A percentile compares a stretch with the other conserved stretches of the same genome.
phyloP scores from a whole-genome alignment of 92 coral and sea anemone genomes.

The Metridium senile region DNA sequence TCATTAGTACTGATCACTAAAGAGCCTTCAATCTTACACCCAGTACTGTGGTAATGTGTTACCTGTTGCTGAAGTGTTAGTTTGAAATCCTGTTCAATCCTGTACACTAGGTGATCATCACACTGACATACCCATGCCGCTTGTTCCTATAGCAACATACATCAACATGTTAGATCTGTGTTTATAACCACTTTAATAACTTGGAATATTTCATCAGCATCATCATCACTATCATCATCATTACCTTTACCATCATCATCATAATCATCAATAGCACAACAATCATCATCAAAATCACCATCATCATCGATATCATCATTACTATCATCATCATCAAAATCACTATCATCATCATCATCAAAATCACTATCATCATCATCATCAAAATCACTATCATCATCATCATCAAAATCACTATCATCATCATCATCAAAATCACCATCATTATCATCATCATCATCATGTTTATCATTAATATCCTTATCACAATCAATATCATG shows the following conservation, averaged over 20 bases:
- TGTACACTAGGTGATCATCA: constrained; percentile 91
- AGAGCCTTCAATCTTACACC: no score
- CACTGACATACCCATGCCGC: constrained; percentile 99
- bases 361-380: background rate
- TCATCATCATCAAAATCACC: background rate
- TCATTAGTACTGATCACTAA: no score
- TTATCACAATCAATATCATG: background rate
- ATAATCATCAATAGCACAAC: background rate
- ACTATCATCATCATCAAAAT: background rate
- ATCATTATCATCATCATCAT: background rate
- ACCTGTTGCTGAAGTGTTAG: constrained; percentile 97
- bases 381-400: background rate
- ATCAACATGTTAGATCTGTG: no score
- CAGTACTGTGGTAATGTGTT: no score
- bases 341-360: background rate
- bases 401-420: background rate
- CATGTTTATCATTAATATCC: background rate
- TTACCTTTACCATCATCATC: no score
- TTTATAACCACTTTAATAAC: no score
- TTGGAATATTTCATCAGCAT: no score
- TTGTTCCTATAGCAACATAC: no score
- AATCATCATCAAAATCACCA: background rate
- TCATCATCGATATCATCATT: background rate
- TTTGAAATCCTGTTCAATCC: constrained; percentile 94
- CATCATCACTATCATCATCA: no score